phyloP scores from a whole-genome alignment of 1,140 invertebrate species.

The Drosophila tani region DNA sequence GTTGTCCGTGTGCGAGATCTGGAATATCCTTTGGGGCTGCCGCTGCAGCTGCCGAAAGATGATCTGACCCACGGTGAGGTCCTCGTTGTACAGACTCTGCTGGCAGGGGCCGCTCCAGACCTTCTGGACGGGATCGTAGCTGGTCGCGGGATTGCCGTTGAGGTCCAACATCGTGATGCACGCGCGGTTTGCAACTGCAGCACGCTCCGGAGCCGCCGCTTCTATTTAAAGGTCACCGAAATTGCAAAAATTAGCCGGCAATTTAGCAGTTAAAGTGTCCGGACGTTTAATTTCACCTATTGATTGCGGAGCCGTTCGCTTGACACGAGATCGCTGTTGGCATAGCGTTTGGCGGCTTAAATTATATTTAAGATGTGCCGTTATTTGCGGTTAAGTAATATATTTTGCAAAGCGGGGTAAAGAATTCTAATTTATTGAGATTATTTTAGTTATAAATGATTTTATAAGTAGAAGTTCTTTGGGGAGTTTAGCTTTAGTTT shows the following conservation, averaged over 20 bases:
- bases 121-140: constrained; percentile 41
- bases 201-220: not conserved
- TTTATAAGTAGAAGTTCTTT: no score
- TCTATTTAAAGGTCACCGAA: constrained; percentile 63
- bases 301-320: constrained; percentile 31
- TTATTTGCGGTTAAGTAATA: constrained; percentile 14
- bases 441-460: not conserved
- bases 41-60: constrained; percentile 61
- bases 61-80: constrained; percentile 66
- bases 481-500: no score
- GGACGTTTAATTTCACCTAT: constrained; percentile 45
- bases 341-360: constrained; percentile 17
- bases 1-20: constrained; percentile 72
- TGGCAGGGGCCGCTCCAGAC: constrained; percentile 57
- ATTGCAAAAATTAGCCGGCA: constrained; percentile 47
- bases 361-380: constrained; percentile 9
- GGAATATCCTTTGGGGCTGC: constrained; percentile 63
- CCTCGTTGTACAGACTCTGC: constrained; percentile 64
- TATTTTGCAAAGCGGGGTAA: not conserved
- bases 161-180: constrained; percentile 54
- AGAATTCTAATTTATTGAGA: not conserved
- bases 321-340: constrained; percentile 29
- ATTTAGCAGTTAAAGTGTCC: constrained; percentile 57
- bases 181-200: constrained; percentile 52
- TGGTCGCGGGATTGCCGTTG: constrained; percentile 50